phyloP scores from a whole-genome alignment of 2,113 vertebrate genomes.

The Ondatra zibethicus region DNA sequence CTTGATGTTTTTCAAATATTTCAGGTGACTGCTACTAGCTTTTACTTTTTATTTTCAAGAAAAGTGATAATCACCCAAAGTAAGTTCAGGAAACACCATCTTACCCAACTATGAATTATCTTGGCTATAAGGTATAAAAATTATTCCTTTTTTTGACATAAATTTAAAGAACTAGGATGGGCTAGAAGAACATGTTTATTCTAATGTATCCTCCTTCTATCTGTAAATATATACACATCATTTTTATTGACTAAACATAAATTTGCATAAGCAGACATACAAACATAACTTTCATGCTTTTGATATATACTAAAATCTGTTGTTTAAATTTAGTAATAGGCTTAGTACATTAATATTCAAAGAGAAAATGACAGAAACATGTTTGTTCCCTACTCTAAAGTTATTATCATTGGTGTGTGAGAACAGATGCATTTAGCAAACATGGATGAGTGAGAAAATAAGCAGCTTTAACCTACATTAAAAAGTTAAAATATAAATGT shows the following conservation, averaged over 20 bases:
- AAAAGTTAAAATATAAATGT: conserved; percentile 62
- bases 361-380: conserved; percentile 34
- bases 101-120: not conserved
- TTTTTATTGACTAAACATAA: conserved; percentile 42
- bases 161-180: not conserved
- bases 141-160: not conserved
- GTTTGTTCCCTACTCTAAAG: conserved; percentile 61
- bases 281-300: conserved; percentile 52
- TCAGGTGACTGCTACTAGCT: not conserved
- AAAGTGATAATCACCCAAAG: not conserved
- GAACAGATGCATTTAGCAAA: conserved; percentile 45
- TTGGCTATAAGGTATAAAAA: conserved; percentile 19
- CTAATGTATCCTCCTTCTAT: not conserved
- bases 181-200: not conserved
- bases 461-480: conserved; percentile 58
- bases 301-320: conserved; percentile 48
- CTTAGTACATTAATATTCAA: conserved; percentile 59
- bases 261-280: conserved; percentile 24
- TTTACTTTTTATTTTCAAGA: not conserved
- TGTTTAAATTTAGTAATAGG: conserved; percentile 50
- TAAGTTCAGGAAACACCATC: not conserved
- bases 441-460: conserved; percentile 62
- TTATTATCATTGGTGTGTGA: conserved; percentile 52
- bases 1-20: not conserved
- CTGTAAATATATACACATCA: not conserved